phyloP scores from a whole-genome alignment of 2,113 vertebrate genomes.

The Neotragus moschatus region DNA sequence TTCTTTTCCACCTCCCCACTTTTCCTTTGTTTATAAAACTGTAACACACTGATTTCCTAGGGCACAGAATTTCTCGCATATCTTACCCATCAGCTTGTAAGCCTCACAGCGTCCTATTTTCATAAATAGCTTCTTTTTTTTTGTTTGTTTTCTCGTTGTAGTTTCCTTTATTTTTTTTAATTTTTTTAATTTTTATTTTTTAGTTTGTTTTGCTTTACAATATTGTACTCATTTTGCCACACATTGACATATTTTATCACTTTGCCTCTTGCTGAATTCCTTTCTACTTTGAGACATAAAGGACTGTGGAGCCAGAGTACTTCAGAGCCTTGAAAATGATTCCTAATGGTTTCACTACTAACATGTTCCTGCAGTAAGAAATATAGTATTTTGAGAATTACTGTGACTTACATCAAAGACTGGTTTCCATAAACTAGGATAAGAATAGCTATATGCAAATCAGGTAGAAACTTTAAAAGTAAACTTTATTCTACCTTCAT shows the following conservation, averaged over 20 bases:
- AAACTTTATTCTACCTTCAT: background rate
- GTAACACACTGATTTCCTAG: background rate
- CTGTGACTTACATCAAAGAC: background rate
- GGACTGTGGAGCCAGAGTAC: background rate
- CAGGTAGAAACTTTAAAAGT: background rate
- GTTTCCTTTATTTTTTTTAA: no score
- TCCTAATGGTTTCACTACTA: background rate
- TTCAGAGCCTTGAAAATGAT: background rate
- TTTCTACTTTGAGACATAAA: background rate
- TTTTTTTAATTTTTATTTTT: no score
- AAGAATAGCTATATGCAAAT: background rate
- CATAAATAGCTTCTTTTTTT: background rate
- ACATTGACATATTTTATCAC: background rate
- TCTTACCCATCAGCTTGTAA: background rate
- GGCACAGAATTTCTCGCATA: background rate
- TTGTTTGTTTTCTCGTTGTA: no score
- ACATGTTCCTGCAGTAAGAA: background rate
- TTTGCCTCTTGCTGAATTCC: background rate
- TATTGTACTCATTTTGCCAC: no score
- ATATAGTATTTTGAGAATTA: background rate
- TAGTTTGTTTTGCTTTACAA: no score
- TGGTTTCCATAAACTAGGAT: background rate
- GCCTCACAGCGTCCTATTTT: accelerated
- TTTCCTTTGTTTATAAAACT: background rate
- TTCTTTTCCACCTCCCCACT: background rate